Conservation (phyloP, 2,888 invertebrate genomes). For the Cephalotes varians region DNA sequence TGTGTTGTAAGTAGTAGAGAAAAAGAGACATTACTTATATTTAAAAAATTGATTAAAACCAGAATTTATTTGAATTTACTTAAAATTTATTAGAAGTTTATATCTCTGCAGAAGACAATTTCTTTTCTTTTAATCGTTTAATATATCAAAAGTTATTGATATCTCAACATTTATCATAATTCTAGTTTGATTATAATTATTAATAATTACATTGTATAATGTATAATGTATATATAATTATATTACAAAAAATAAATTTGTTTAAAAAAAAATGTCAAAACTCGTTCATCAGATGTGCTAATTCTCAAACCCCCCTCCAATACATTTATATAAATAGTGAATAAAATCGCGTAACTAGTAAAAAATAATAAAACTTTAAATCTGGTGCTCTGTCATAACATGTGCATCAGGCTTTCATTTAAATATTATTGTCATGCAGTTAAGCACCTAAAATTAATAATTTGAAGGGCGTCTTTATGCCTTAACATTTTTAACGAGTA, state of each 20-base stretch:
- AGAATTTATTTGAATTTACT: background rate
- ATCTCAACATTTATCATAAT: slow-evolving; percentile 5
- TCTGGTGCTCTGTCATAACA: slow-evolving; percentile 65
- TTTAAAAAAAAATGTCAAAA: background rate
- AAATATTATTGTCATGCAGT: slow-evolving; percentile 71
- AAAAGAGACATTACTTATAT: background rate
- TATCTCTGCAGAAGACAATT: background rate
- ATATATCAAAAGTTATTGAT: background rate
- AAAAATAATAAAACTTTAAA: slow-evolving; percentile 32
- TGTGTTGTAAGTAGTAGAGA: background rate
- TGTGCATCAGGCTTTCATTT: slow-evolving; percentile 61
- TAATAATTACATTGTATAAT: slow-evolving; percentile 12
- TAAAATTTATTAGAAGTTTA: background rate
- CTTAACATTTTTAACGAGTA: slow-evolving; percentile 30
- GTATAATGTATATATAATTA: background rate
- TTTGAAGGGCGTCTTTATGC: slow-evolving; percentile 48
- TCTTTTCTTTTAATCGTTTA: background rate
- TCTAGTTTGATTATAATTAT: background rate
- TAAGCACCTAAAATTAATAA: slow-evolving; percentile 60
- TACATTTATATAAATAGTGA: background rate
- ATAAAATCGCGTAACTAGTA: slow-evolving; percentile 5
- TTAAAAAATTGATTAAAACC: background rate
- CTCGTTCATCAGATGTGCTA: background rate
- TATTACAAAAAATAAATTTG: background rate
- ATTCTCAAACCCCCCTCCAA: slow-evolving; percentile 15